Base-by-base conservation (phyloP, 2,113 vertebrate genomes). In the Macaca nemestrina region DNA sequence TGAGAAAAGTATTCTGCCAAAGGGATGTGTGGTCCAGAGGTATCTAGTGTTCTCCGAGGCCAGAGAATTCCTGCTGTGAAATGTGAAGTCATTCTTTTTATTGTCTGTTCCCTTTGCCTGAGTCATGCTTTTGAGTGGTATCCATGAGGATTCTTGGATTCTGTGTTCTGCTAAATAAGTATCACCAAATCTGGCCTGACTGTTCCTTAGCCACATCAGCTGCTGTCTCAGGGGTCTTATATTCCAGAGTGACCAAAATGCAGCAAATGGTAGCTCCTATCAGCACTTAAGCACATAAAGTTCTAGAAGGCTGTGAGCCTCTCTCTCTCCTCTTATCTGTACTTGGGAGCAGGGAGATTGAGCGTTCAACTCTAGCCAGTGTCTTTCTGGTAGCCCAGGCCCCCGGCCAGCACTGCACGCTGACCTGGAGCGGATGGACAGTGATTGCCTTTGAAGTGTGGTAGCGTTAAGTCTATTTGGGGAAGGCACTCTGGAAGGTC, bases 21-120 rank as follows among this genome's bases (percentile, higher is more conserved):
- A 57, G 23, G 55, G 57, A 16, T 57, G 27, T 43, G 25, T 72
- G 13, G 1, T 48, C 27, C 12, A 91, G 72, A 95, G 68, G 18
- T 11, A 16, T 4, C 50, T 40, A 64, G 75, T 20, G 50, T 57
- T 93, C 59, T 85, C 70, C 70, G 45, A 72, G 93, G 73, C 55
- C 75, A 92, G 92, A 96, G 50, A 73, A 73, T 82, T 84, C 40
- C 83, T 72, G 81, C 38, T 95, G 30, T 94, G 67, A 78, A 88
- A 95, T 79, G 55, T 35, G 59, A 55, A 27, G 22, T 59, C 10
- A 16, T 95, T 93, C 55, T 90, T 83, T 75, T 82, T 23, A 50
- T 68, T 25, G 16, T 59, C 43, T 90, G 10, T 80, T 94, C 61
- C 25, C 12, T n/a, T 27, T 68, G 50, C 45, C 20, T 64, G 84